Evolutionary conservation across 2,113 vertebrate genomes (phyloP).

Genomic region (Synchiropus splendidus): DNA sequence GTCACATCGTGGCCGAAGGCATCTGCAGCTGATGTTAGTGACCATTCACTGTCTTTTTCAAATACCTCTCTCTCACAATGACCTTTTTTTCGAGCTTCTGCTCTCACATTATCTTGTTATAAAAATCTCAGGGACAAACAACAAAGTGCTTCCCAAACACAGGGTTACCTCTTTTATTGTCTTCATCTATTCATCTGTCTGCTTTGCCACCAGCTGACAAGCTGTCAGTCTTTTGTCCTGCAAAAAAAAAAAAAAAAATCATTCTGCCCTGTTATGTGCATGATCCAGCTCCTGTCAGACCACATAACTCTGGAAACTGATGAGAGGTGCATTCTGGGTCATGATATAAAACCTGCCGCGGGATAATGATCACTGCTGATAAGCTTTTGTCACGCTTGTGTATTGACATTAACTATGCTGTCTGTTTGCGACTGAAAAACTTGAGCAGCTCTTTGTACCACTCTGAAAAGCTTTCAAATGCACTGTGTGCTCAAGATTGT

Average conservation of each 20-base stretch:
- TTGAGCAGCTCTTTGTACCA: neutral
- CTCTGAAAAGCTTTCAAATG: neutral
- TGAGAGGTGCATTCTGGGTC: conserved; percentile 42
- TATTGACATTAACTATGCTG: conserved; percentile 9
- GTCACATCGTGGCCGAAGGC: conserved; percentile 47
- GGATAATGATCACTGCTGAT: conserved; percentile 36
- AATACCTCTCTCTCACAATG: conserved; percentile 14
- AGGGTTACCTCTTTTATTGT: conserved; percentile 32
- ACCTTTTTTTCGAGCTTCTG: conserved; percentile 8
- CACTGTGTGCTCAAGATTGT: no score
- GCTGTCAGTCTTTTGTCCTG: conserved; percentile 61
- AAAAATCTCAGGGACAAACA: neutral
- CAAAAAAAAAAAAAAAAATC: conserved; percentile 54
- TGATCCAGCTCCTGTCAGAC: conserved; percentile 47
- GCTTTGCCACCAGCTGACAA: conserved; percentile 55
- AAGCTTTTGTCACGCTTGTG: conserved; percentile 10
- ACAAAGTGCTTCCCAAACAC: conserved; percentile 13
- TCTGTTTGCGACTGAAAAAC: neutral
- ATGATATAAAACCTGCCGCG: conserved; percentile 36
- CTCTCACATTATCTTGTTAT: neutral
- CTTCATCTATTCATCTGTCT: conserved; percentile 37
- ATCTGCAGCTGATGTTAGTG: conserved; percentile 40
- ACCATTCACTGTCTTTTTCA: conserved; percentile 41
- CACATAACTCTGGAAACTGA: conserved; percentile 46
- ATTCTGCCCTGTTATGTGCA: conserved; percentile 42